Percentiles rank a stretch among this genome's conserved stretches.
Conservation (phyloP, 1,140 invertebrate species). For the Amyelois transitella region DNA sequence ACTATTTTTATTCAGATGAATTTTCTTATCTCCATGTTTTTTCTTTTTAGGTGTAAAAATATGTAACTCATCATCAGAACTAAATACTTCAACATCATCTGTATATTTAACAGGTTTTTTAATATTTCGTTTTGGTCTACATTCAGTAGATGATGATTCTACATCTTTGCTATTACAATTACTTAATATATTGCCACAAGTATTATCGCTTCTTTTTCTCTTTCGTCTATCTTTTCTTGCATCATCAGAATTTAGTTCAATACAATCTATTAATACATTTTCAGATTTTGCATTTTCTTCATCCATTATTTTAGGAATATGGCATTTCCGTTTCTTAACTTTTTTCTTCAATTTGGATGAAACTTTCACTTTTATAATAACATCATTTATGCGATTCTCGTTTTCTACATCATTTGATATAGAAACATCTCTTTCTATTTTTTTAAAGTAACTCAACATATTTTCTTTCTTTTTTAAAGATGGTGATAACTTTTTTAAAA, state of each 20-base stretch:
- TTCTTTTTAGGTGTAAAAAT: constrained; percentile 66
- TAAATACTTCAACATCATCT: constrained; percentile 40
- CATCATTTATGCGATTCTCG: constrained; percentile 16
- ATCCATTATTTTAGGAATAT: constrained; percentile 9
- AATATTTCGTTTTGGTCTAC: constrained; percentile 44
- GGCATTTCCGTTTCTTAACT: constrained; percentile 35
- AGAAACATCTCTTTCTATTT: constrained; percentile 37
- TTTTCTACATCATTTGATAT: constrained; percentile 11
- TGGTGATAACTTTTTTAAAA: constrained; percentile 67
- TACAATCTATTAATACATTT: neutral
- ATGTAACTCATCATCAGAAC: constrained; percentile 61
- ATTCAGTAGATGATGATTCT: neutral
- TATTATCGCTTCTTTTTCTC: constrained; percentile 15
- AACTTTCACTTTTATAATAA: constrained; percentile 53
- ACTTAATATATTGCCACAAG: neutral
- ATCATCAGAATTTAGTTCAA: neutral
- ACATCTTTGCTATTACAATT: neutral
- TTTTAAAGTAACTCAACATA: constrained; percentile 75
- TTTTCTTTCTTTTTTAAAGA: constrained; percentile 76
- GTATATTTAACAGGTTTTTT: constrained; percentile 62
- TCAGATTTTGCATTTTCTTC: neutral
- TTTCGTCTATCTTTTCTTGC: constrained; percentile 14
- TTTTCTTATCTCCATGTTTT: constrained; percentile 26
- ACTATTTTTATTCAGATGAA: neutral
- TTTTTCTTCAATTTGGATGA: constrained; percentile 36